phyloP scores from a whole-genome alignment of 2,888 invertebrate species.

The Allophyes oxyacanthae region DNA sequence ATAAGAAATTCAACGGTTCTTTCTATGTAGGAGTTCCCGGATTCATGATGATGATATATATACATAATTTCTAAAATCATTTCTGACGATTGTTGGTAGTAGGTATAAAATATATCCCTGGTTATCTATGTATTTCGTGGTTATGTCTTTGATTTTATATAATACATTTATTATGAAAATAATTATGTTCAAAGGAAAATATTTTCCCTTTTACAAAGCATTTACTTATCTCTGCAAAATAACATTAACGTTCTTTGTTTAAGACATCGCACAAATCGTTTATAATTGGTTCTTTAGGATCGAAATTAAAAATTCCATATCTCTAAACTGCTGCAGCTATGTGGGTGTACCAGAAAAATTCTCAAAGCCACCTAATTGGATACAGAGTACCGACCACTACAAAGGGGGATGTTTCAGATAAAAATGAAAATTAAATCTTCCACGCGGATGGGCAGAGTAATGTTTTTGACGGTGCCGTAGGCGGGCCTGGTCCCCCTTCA shows the following conservation, averaged over 20 bases:
- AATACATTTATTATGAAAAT: slow-evolving; percentile 26
- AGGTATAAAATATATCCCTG: too few species aligned
- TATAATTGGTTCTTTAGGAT: slow-evolving; percentile 53
- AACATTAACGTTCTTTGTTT: slow-evolving; percentile 40
- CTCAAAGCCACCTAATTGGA: slow-evolving; percentile 88
- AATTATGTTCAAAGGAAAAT: too few species aligned
- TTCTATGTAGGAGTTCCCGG: too few species aligned
- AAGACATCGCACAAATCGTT: slow-evolving; percentile 45
- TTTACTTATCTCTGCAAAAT: slow-evolving; percentile 11
- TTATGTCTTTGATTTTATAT: too few species aligned
- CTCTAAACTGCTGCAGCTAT: slow-evolving; percentile 73
- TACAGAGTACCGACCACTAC: slow-evolving; percentile 87
- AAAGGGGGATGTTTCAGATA: slow-evolving; percentile 90
- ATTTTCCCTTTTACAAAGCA: slow-evolving; percentile 16
- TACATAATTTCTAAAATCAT: too few species aligned
- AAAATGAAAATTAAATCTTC: slow-evolving; percentile 90
- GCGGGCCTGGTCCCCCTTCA: slow-evolving; percentile 59
- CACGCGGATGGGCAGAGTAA: slow-evolving; percentile 88
- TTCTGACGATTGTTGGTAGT: too few species aligned
- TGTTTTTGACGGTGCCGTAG: slow-evolving; percentile 88
- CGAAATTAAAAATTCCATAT: slow-evolving; percentile 88
- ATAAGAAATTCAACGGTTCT: too few species aligned
- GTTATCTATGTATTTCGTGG: too few species aligned
- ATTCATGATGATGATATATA: too few species aligned
- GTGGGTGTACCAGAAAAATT: slow-evolving; percentile 80